Conservation (phyloP, 1,140 invertebrate genomes). For the Cepaea nemoralis region DNA sequence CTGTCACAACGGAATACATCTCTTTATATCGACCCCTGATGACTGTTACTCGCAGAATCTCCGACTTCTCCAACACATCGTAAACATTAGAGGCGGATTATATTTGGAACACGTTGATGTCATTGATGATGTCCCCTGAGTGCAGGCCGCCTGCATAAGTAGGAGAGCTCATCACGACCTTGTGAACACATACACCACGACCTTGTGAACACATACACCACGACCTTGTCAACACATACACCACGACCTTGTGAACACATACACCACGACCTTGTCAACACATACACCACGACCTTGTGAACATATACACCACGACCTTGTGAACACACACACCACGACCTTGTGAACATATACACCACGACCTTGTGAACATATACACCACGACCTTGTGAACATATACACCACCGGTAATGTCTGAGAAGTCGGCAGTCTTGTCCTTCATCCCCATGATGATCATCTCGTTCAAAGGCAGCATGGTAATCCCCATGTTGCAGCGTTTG, state of each 20-base stretch:
- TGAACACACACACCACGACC: too few relatives aligned
- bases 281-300: too few relatives aligned
- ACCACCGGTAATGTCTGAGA: slow-evolving; percentile 78
- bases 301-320: too few relatives aligned
- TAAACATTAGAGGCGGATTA: slow-evolving; percentile 80
- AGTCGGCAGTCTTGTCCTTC: slow-evolving; percentile 47
- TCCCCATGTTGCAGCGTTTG: slow-evolving; percentile 80
- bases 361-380: too few relatives aligned
- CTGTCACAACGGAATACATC: slow-evolving; percentile 37
- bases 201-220: too few relatives aligned
- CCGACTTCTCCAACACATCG: slow-evolving; percentile 72
- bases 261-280: too few relatives aligned
- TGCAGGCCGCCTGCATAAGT: slow-evolving; percentile 83
- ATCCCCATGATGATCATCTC: slow-evolving; percentile 83
- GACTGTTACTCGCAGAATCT: slow-evolving; percentile 43
- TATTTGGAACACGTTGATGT: slow-evolving; percentile 82
- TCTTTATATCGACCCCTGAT: slow-evolving; percentile 40
- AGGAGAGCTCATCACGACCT: slow-evolving; percentile 86
- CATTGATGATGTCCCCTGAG: slow-evolving; percentile 86
- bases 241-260: too few relatives aligned
- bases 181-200: too few relatives aligned
- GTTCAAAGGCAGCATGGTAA: slow-evolving; percentile 88
- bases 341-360: too few relatives aligned
- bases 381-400: slow-evolving; percentile 90
- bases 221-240: too few relatives aligned